Base-by-base conservation (phyloP, 1,140 invertebrate species). In the Megalopta genalis region DNA sequence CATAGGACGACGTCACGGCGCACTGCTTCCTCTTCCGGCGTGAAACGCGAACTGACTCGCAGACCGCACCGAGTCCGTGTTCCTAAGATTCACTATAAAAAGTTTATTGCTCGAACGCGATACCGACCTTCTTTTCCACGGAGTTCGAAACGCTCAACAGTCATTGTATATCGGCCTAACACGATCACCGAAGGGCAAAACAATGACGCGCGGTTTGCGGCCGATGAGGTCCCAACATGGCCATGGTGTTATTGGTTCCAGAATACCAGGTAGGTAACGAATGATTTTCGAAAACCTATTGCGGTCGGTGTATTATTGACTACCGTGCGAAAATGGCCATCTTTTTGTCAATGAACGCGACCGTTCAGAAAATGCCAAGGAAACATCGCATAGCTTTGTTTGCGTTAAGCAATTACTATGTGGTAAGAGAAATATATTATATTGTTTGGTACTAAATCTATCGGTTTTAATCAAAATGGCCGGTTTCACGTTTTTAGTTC, bases 71-170 rank as follows among this genome's bases (percentile, higher is more conserved):
- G 23, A 16, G 37, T 0, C 49, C 60, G 68, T 78, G 69, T 78
- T 72, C 64, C 76, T 78, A 72, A 54, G 68, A 32, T 72, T 16
- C 71, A 72, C 37, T 70, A 64, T 49, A 78, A 78, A 70, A 72
- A 65, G 60, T 78, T 65, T 72, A 72, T 78, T 78, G 60, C 76
- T 65, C 46, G 49, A 64, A 72, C 69, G 14, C 60, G 69, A 57
- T 57, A 14, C 6, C 14, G n/a, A 64, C 32, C 0, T 0, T 14
- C 25, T 14, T 18, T 42, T 18, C 64, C 7, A 52, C 49, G 3
- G 4, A 14, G 10, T 46, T 9, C 37, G 25, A 12, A 6, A 18
- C 59, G 62, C 37, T 12, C n/a, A 10, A 7, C n/a, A 12, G 14
- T 42, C 37, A 65, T 39, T 25, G 23, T 64, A 46, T 46, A 46